Conservation (phyloP, 1,140 invertebrate species). For the Homalodisca vitripennis region DNA sequence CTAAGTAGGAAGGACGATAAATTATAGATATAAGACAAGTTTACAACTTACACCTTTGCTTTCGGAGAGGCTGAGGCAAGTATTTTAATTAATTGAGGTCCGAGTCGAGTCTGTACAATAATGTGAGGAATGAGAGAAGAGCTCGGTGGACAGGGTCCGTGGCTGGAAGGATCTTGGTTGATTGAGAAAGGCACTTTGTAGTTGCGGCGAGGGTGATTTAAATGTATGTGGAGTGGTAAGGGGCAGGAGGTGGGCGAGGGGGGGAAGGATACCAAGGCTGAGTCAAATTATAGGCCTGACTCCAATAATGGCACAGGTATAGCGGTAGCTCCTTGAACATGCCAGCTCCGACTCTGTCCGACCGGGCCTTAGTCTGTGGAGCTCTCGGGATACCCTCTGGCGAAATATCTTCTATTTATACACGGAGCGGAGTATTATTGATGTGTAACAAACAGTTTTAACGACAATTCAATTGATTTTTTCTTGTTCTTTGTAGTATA, state of each 20-base stretch:
- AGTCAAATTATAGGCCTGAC: slow-evolving; percentile 24
- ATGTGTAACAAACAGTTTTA: not conserved
- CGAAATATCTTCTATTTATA: not conserved
- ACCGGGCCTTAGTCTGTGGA: not conserved
- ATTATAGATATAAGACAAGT: too few species aligned
- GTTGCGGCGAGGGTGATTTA: slow-evolving; percentile 17
- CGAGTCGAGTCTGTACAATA: too few species aligned
- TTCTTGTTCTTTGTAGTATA: not conserved
- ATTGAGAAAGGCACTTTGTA: slow-evolving; percentile 13
- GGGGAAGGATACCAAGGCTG: not conserved
- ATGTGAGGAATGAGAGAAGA: too few species aligned
- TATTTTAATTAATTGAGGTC: too few species aligned
- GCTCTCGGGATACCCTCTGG: not conserved
- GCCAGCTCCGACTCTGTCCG: not conserved
- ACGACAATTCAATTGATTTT: not conserved
- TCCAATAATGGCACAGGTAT: slow-evolving; percentile 16
- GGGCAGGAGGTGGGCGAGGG: not conserved
- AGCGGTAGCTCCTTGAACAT: slow-evolving; percentile 6
- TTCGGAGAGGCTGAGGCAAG: too few species aligned
- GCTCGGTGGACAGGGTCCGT: not conserved
- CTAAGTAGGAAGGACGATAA: too few species aligned
- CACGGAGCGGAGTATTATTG: not conserved
- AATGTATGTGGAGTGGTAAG: slow-evolving; percentile 21
- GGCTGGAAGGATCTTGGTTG: not conserved
- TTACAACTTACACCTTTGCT: too few species aligned